A percentile compares a stretch with the other conserved stretches of the same genome.
Conservation (phyloP, 30 jellyfish, hydroid and myxozoan species). For the Aurelia aurita region DNA sequence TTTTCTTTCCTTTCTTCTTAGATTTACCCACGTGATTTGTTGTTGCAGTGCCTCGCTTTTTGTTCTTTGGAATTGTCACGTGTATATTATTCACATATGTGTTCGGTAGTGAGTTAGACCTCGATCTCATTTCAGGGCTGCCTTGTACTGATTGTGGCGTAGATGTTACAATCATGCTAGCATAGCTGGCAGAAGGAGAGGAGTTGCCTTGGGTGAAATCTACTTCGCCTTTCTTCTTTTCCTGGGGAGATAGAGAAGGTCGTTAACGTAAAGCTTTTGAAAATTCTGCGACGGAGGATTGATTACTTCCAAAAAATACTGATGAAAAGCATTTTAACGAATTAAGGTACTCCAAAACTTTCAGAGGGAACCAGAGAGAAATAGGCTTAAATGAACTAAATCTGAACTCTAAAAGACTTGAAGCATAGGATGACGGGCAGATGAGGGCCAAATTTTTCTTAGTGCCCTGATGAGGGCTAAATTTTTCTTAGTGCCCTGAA, state of each 20-base stretch:
- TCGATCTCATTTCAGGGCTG: constrained; percentile 76
- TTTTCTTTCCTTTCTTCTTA: neutral
- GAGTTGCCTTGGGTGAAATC: constrained; percentile 24
- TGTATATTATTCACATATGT: constrained; percentile 30
- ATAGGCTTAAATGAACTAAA: too few relatives aligned
- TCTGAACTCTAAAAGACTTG: too few relatives aligned
- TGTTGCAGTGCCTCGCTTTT: constrained; percentile 15
- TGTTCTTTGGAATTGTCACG: constrained; percentile 14
- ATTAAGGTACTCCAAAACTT: too few relatives aligned
- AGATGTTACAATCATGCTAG: constrained; percentile 62
- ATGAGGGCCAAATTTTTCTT: too few relatives aligned
- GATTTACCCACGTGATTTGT: constrained; percentile 19
- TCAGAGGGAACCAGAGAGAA: too few relatives aligned
- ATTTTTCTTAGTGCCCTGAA: too few relatives aligned
- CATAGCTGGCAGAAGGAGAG: constrained; percentile 63
- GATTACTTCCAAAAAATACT: too few relatives aligned
- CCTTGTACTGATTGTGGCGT: constrained; percentile 80
- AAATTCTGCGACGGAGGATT: too few relatives aligned
- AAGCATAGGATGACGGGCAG: too few relatives aligned
- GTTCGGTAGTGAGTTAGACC: constrained; percentile 74
- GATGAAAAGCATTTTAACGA: too few relatives aligned
- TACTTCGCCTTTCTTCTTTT: constrained; percentile 24
- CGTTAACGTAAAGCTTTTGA: too few relatives aligned
- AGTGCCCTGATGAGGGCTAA: too few relatives aligned
- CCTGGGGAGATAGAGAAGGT: constrained; percentile 30